A percentile compares a stretch with the other conserved stretches of the same genome.
phyloP scores from a whole-genome alignment of 1,140 invertebrate genomes.

The Heterodera schachtii region DNA sequence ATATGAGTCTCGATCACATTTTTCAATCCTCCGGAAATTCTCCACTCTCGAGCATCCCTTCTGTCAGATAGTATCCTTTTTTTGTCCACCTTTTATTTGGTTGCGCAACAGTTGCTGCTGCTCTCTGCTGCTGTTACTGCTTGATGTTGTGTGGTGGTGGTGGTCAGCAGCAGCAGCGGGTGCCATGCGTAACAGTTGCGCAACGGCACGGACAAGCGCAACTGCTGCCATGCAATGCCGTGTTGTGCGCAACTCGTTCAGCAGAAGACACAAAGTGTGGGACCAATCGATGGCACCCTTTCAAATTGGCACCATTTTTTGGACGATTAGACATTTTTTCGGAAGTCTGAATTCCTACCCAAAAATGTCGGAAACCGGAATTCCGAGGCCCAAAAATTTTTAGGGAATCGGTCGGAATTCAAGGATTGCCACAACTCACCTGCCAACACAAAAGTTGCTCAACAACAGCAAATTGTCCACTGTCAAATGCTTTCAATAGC shows the following conservation, averaged over 20 bases:
- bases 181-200: conserved; percentile 31
- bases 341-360: too few relatives aligned
- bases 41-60: too few relatives aligned
- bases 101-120: conserved; percentile 2
- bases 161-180: conserved; percentile 14
- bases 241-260: conserved; percentile 36
- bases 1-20: too few relatives aligned
- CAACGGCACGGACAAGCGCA: conserved; percentile 18
- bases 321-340: too few relatives aligned
- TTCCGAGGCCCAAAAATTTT: too few relatives aligned
- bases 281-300: conserved; percentile 29
- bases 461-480: conserved; percentile 36
- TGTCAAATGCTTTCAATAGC: conserved; percentile 27
- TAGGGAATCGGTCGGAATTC: too few relatives aligned
- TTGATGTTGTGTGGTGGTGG: conserved; percentile 7
- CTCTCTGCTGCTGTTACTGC: too few relatives aligned
- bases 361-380: too few relatives aligned
- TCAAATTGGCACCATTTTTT: background rate
- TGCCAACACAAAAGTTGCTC: conserved; percentile 46
- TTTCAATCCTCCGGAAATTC: too few relatives aligned
- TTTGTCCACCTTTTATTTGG: conserved; percentile 43
- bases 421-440: conserved; percentile 10
- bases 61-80: too few relatives aligned
- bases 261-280: conserved; percentile 32
- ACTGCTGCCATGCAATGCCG: conserved; percentile 12